Conservation (phyloP, 2,113 vertebrate genomes). For the human (Homo sapiens) region GRCh38 chr12:49582001-49582500, state of each 20-base stretch:
- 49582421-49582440: neutral
- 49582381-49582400: neutral
- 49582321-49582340: neutral
- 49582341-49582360: neutral
- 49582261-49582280: neutral
- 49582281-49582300: neutral
- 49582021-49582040: too few species aligned
- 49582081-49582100: neutral
- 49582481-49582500: neutral
- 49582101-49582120: neutral
- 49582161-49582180: neutral
- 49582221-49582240: neutral
- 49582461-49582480: neutral
- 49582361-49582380: conserved; percentile 4
- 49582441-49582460: neutral
- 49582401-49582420: neutral
- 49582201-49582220: neutral
- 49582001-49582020: too few species aligned
- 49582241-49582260: neutral
- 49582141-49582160: neutral
- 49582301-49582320: neutral
- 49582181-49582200: neutral
- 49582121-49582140: neutral
- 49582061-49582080: neutral
- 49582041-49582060: too few species aligned